These are phyloP conservation scores for Nasonovia ribisnigri DNA, from an alignment of 2,888 invertebrate species.

Conservation along the genomic window DNA sequence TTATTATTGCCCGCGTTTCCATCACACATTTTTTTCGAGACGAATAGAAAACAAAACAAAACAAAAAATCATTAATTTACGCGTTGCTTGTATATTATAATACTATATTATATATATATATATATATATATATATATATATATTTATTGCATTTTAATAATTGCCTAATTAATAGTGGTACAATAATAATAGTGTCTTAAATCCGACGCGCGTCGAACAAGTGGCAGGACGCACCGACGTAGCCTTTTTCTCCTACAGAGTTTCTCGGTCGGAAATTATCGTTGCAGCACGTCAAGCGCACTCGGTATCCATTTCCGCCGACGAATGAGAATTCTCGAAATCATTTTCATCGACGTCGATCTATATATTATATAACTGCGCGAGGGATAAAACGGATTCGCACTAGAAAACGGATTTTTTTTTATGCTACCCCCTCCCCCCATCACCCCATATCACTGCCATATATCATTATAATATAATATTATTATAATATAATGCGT, in stretches of 20 bases:
- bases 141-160: not conserved
- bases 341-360: not conserved
- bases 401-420: not conserved
- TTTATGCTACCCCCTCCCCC: not conserved
- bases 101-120: not conserved
- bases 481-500: not conserved
- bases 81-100: not conserved
- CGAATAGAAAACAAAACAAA: slow-evolving; percentile 21
- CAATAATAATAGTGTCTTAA: not conserved
- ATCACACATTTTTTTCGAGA: slow-evolving; percentile 30
- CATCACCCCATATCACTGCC: not conserved
- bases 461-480: not conserved
- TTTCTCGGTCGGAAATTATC: not conserved
- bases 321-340: not conserved
- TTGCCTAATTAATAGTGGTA: not conserved
- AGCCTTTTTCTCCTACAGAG: not conserved
- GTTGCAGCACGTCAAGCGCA: not conserved
- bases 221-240: no score
- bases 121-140: not conserved
- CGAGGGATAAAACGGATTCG: not conserved
- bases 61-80: not conserved
- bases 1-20: slow-evolving; percentile 63
- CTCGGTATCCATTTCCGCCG: not conserved
- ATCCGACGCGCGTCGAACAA: not conserved
- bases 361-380: not conserved